Conservation (phyloP, 2,888 invertebrate species). For the Mycalesis mineus region DNA sequence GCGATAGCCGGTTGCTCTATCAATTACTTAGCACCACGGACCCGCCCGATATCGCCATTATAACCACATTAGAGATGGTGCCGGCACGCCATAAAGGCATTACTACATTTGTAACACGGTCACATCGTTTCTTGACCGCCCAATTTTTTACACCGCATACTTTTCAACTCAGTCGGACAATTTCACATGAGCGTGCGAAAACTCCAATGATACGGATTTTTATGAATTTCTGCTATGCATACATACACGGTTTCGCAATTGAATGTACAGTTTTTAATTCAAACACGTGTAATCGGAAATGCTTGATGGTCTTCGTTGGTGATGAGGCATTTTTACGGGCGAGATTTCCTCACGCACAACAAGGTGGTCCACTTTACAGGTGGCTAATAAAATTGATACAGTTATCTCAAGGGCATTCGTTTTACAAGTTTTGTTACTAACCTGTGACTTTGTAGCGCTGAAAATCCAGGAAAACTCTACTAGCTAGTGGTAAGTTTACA, state of each 20-base stretch:
- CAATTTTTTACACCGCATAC: slow-evolving; percentile 65
- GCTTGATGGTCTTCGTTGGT: slow-evolving; percentile 29
- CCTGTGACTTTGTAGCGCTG: background rate
- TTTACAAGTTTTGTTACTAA: background rate
- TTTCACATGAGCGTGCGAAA: slow-evolving; percentile 63
- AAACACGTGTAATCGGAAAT: slow-evolving; percentile 35
- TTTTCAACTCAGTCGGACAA: slow-evolving; percentile 45
- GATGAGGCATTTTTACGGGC: slow-evolving; percentile 20
- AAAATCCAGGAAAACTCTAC: too few relatives aligned
- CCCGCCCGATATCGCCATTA: slow-evolving; percentile 65
- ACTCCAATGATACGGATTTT: slow-evolving; percentile 44
- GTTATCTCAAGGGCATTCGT: background rate
- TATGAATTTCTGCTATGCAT: slow-evolving; percentile 40
- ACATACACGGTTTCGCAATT: slow-evolving; percentile 41
- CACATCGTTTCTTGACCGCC: slow-evolving; percentile 66
- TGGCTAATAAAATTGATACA: slow-evolving; percentile 10
- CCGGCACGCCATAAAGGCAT: slow-evolving; percentile 69
- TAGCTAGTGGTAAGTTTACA: too few relatives aligned
- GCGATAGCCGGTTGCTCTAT: slow-evolving; percentile 61
- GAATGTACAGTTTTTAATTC: slow-evolving; percentile 39
- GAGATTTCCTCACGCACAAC: slow-evolving; percentile 25
- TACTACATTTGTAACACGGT: slow-evolving; percentile 72
- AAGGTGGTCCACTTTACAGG: slow-evolving; percentile 11
- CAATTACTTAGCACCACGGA: slow-evolving; percentile 71
- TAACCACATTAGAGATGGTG: slow-evolving; percentile 70